Base-by-base conservation (phyloP, 2,797 vertebrate species). In the Takifugu ocellatus region DNA sequence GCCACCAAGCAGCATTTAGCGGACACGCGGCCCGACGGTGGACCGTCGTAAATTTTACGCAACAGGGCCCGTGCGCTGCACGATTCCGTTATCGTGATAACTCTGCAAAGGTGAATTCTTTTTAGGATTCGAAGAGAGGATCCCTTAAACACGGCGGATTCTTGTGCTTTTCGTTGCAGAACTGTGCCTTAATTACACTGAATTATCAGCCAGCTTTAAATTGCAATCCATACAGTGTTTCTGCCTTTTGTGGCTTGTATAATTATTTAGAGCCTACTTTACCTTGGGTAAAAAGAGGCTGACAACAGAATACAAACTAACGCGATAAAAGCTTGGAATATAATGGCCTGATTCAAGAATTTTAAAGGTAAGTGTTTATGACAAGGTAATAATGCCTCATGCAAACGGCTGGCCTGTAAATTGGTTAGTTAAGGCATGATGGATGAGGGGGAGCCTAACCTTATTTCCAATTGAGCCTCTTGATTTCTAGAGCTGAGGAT, bases 361-460 rank as follows among this genome's bases (percentile, higher is more conserved):
- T 93, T 94, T 93, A 92, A 91, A 92, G 90, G 93, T 97, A 98
- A 99, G 92, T 91, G 91, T 94, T 98, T 98, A 98, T 99, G 97
- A 99, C 97, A 99, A 98, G 95, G 94, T 96, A 98, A 99, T 99
- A 98, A 98, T 88, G 92, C 91, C 87, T 90, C 91, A 94, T 93
- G 93, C 93, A 94, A 95, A 95, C 91, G 92, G 91, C 93, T 92
- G 93, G 93, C 88, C 92, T 90, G 93, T 94, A 98, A 97, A 98
- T 95, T 95, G 95, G 94, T 99, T 98, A 97, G 94, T 99, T 98
- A 98, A 92, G 91, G 89, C 90, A 90, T 99, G 97, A 99, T 98
- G 96, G 96, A 99, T 98, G 96, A 96, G 92, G 82, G 87, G 84
- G 84, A 91, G 88, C 87, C 93, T 94, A 91, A 91, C 95, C 93